These are phyloP conservation scores for Andrena minutula DNA, from an alignment of 2,888 invertebrate species.

Conservation along the genomic window DNA sequence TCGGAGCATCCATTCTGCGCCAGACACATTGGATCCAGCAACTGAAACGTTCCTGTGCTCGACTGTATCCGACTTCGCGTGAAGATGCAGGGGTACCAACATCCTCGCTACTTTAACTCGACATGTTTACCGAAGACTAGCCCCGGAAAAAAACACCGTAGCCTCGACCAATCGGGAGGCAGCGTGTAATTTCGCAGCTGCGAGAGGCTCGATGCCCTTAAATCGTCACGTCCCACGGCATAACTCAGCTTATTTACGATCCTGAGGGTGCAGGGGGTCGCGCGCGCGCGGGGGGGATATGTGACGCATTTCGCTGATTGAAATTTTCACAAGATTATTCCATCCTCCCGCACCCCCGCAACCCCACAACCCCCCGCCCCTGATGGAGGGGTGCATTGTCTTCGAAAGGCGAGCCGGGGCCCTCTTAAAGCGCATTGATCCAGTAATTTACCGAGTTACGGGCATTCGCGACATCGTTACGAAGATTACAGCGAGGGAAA, in stretches of 20 bases:
- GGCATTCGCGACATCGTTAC: constrained; percentile 72
- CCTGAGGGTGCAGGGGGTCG: constrained; percentile 12
- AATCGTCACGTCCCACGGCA: constrained; percentile 47
- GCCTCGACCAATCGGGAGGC: constrained; percentile 15
- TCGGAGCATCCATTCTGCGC: too few species aligned
- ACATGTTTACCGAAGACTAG: not conserved
- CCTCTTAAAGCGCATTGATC: constrained; percentile 74
- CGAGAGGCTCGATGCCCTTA: constrained; percentile 47
- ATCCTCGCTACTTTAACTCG: not conserved
- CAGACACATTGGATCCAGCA: too few species aligned
- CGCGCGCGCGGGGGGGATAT: constrained; percentile 79
- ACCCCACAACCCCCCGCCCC: constrained; percentile 10
- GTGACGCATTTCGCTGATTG: constrained; percentile 84
- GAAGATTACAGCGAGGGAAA: constrained; percentile 73
- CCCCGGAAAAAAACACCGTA: not conserved
- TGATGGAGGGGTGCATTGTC: constrained; percentile 53
- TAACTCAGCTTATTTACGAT: constrained; percentile 70
- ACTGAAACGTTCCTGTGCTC: too few species aligned
- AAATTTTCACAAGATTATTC: constrained; percentile 83
- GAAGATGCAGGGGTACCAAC: not conserved
- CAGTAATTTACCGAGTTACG: constrained; percentile 73
- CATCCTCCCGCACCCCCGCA: constrained; percentile 37
- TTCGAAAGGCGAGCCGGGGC: constrained; percentile 53
- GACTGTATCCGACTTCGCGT: too few species aligned
- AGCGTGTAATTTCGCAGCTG: constrained; percentile 37